phyloP scores from a whole-genome alignment of 2,113 vertebrate genomes.

The Apteryx mantelli region DNA sequence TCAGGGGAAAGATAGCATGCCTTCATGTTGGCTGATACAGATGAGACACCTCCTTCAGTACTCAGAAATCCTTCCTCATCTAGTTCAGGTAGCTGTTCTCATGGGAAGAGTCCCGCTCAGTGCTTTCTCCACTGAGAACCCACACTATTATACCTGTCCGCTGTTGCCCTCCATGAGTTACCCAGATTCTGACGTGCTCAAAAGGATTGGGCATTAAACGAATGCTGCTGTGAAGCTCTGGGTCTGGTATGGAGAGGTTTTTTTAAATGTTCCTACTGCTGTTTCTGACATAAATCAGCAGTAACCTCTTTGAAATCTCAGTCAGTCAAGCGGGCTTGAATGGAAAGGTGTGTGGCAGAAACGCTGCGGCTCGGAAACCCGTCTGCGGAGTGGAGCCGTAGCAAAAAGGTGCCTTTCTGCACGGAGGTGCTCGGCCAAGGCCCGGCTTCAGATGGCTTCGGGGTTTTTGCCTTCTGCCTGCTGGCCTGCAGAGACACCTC shows the following conservation, averaged over 20 bases:
- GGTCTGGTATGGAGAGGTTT: neutral
- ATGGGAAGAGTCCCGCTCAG: neutral
- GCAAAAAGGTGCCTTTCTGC: neutral
- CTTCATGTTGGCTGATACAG: neutral
- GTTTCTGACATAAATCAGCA: neutral
- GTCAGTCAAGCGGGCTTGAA: neutral
- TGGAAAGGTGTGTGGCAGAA: neutral
- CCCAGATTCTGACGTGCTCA: no score
- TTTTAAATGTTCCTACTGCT: neutral
- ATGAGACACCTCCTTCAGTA: neutral
- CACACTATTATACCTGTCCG: neutral
- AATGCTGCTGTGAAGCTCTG: neutral
- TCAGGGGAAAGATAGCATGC: neutral
- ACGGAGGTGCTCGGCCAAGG: neutral
- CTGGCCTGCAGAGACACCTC: neutral
- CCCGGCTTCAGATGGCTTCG: neutral
- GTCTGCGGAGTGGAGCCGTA: neutral
- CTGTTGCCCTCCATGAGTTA: neutral
- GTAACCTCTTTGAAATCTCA: neutral
- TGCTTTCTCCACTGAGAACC: neutral
- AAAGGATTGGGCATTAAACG: fast-evolving
- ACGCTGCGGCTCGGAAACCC: neutral
- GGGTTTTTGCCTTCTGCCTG: neutral
- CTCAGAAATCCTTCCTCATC: neutral
- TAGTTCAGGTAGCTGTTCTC: neutral